A percentile compares a stretch with the other conserved stretches of the same genome.
phyloP scores from a whole-genome alignment of 2,797 vertebrate genomes.

The Benthosema pterotum region DNA sequence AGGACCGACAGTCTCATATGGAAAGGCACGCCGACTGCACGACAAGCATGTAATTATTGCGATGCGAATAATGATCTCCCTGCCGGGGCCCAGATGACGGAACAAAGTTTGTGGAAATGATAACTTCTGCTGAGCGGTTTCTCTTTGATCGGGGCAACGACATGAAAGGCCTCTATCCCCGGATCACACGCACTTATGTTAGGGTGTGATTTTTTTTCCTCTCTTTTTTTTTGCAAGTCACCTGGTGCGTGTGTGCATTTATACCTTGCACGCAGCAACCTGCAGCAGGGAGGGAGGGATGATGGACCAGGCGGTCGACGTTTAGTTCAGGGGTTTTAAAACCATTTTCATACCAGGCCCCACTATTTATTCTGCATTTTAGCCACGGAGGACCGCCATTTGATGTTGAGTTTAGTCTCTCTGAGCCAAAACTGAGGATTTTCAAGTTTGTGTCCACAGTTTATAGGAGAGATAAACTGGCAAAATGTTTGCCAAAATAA shows the following conservation, averaged over 20 bases:
- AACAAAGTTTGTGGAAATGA: slow-evolving; percentile 56
- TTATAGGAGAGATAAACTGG: too few relatives aligned
- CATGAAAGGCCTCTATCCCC: slow-evolving; percentile 57
- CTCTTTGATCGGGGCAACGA: slow-evolving; percentile 57
- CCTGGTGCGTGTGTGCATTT: slow-evolving; percentile 7
- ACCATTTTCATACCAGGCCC: too few relatives aligned
- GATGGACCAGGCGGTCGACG: too few relatives aligned
- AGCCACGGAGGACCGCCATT: too few relatives aligned
- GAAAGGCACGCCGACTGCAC: slow-evolving; percentile 38
- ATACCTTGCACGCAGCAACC: too few relatives aligned
- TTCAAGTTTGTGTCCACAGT: too few relatives aligned
- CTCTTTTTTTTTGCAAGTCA: slow-evolving; percentile 39
- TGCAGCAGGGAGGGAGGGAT: too few relatives aligned
- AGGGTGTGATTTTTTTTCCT: slow-evolving; percentile 20
- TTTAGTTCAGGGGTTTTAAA: too few relatives aligned
- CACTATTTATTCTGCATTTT: too few relatives aligned
- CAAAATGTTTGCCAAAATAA: too few relatives aligned
- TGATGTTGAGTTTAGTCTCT: too few relatives aligned
- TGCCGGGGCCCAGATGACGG: slow-evolving; percentile 50
- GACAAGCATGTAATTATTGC: slow-evolving; percentile 68
- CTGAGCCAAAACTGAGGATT: too few relatives aligned
- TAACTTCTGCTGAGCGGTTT: slow-evolving; percentile 56
- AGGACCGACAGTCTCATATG: slow-evolving; percentile 41
- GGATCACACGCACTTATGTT: slow-evolving; percentile 6
- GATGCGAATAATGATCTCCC: slow-evolving; percentile 70